These are phyloP conservation scores for Leuciscus waleckii DNA, from an alignment of 2,797 vertebrate genomes.

Conservation along the genomic window DNA sequence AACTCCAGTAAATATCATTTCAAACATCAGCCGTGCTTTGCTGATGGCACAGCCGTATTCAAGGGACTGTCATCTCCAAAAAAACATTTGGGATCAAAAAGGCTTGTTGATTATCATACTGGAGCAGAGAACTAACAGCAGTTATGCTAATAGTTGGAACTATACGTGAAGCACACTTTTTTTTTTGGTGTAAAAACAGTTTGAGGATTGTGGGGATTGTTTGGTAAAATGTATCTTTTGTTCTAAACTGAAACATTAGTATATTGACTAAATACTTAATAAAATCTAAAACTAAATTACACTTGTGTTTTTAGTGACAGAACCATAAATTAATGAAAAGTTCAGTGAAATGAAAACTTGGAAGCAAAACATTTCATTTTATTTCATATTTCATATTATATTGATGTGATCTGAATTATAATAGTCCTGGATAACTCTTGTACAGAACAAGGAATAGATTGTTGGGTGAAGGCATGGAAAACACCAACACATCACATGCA, in stretches of 20 bases:
- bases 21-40: constrained; percentile 72
- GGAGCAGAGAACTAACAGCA: constrained; percentile 61
- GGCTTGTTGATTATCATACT: constrained; percentile 52
- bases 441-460: constrained; percentile 76
- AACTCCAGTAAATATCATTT: constrained; percentile 66
- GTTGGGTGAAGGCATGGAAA: constrained; percentile 58
- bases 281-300: neutral
- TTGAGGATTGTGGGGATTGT: neutral
- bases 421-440: constrained; percentile 66
- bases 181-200: neutral
- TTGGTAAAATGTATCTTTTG: neutral
- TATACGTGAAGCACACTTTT: neutral
- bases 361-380: neutral
- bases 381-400: neutral
- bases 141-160: constrained; percentile 64
- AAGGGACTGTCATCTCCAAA: constrained; percentile 71
- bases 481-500: constrained; percentile 63
- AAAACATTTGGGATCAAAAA: constrained; percentile 68
- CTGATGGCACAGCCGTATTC: constrained; percentile 64
- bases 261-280: neutral
- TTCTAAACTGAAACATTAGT: neutral
- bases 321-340: neutral
- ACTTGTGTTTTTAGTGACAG: neutral
- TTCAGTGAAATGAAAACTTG: neutral
- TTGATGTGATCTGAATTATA: constrained; percentile 47